Conservation (phyloP, 2,797 vertebrate species). For the Trematomus bernacchii region DNA sequence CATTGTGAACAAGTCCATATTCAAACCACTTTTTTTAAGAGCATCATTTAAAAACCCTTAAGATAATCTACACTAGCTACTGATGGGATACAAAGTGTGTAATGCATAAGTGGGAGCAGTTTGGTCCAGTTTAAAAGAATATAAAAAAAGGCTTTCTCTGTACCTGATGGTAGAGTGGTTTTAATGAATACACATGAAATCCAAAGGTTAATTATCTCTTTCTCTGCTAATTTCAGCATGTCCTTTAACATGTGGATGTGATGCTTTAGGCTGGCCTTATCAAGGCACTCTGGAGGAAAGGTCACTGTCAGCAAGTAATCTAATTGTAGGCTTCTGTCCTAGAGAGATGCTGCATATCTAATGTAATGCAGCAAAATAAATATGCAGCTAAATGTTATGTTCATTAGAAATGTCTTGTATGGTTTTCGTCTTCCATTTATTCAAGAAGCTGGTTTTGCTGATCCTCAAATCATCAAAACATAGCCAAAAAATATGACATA, state of each 20-base stretch:
- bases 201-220: conserved; percentile 81
- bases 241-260: conserved; percentile 70
- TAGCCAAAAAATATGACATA: too few species aligned
- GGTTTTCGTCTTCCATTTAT: conserved; percentile 8
- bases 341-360: conserved; percentile 28
- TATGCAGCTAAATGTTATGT: conserved; percentile 36
- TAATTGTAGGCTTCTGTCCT: conserved; percentile 64
- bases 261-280: conserved; percentile 77
- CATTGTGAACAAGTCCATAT: too few species aligned
- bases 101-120: not conserved
- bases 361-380: conserved; percentile 34
- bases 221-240: conserved; percentile 73
- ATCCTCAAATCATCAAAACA: too few species aligned
- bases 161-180: conserved; percentile 31
- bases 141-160: conserved; percentile 5
- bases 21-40: too few species aligned
- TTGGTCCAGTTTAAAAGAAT: not conserved
- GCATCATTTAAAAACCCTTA: not conserved
- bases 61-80: too few species aligned
- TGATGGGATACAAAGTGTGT: too few species aligned
- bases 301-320: conserved; percentile 76
- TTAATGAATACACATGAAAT: conserved; percentile 66
- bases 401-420: conserved; percentile 26
- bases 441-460: not conserved
- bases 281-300: conserved; percentile 77